Conservation (phyloP, 2,113 vertebrate species). For the Heptranchias perlo region DNA sequence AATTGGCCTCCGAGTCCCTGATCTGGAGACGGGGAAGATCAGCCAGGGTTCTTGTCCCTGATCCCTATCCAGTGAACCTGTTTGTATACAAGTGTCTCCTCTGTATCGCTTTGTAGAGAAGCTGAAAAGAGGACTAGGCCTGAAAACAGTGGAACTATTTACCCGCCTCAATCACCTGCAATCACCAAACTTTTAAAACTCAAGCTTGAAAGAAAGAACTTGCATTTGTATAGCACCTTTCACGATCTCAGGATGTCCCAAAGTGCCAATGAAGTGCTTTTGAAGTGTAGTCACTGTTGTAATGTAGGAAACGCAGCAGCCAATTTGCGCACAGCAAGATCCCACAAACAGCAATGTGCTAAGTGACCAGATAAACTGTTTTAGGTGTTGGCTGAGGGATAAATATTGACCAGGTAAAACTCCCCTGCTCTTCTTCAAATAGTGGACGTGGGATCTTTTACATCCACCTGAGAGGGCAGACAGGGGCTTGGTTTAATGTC, state of each 20-base stretch:
- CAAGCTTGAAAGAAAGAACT: background rate
- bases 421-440: background rate
- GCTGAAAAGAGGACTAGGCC: too few species aligned
- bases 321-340: background rate
- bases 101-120: too few species aligned
- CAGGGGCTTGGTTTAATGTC: background rate
- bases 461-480: background rate
- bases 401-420: background rate
- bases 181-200: too few species aligned
- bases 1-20: too few species aligned
- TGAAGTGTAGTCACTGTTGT: background rate
- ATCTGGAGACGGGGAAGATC: too few species aligned
- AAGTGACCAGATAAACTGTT: background rate
- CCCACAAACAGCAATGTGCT: background rate
- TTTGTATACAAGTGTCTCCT: too few species aligned
- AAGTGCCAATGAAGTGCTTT: background rate
- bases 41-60: too few species aligned
- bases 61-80: too few species aligned
- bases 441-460: background rate
- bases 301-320: background rate
- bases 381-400: background rate
- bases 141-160: too few species aligned
- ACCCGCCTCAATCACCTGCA: too few species aligned
- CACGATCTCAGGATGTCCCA: background rate
- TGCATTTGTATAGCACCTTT: background rate